phyloP scores from a whole-genome alignment of 2,113 vertebrate genomes.

The Aspidoscelis tigris region DNA sequence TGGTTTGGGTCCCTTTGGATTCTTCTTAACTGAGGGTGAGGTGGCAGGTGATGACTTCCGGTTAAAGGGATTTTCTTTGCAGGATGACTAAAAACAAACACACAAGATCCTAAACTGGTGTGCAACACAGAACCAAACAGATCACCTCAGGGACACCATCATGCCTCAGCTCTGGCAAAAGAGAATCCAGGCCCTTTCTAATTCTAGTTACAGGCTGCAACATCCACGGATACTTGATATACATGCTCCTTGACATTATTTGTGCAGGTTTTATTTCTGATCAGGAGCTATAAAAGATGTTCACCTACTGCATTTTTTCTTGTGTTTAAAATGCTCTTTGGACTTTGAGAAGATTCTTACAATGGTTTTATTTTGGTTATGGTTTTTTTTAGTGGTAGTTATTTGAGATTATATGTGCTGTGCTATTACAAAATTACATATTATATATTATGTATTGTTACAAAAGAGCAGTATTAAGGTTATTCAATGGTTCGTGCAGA shows the following conservation, averaged over 20 bases:
- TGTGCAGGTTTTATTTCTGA: too few species aligned
- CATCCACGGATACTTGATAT: too few species aligned
- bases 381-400: too few species aligned
- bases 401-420: too few species aligned
- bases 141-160: not conserved
- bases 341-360: too few species aligned
- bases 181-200: not conserved
- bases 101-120: not conserved
- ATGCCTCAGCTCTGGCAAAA: not conserved
- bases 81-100: conserved; percentile 78
- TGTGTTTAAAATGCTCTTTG: too few species aligned
- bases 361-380: too few species aligned
- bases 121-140: too few species aligned
- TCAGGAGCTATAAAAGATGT: too few species aligned
- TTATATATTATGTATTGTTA: not conserved
- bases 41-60: conserved; percentile 82
- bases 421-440: too few species aligned
- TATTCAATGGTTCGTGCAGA: not conserved
- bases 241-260: too few species aligned
- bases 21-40: conserved; percentile 75
- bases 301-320: too few species aligned
- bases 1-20: conserved; percentile 82
- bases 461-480: not conserved
- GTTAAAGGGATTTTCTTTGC: conserved; percentile 91
- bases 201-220: not conserved